Base-by-base conservation (phyloP, 2,113 vertebrate genomes). In the Ammodytes marinus region DNA sequence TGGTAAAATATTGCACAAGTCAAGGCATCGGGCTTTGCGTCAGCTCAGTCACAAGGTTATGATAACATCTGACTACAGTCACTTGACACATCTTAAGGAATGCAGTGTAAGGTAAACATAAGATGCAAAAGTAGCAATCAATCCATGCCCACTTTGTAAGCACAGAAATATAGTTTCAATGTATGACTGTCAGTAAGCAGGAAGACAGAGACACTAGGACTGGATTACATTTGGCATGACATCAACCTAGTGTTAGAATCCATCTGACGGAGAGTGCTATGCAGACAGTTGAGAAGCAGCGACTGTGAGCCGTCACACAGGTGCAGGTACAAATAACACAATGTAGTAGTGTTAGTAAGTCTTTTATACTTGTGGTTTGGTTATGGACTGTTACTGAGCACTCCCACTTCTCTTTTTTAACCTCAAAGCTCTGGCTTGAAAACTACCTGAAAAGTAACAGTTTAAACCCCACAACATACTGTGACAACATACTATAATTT, bases 1-100 rank as follows among this genome's bases (percentile, higher is more conserved):
- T 72, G 70, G 74, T 82, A 11, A 87, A 75, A 60, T 86, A 58
- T 72, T 58, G 77, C 69, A 86, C 88, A 13, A 85, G 17, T 39
- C 40, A 57, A 69, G 69, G 59, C 67, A 70, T 54, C 19, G 11
- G 5, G 37, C 61, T 64, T 73, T 80, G 15, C 13, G 37, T 71
- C 72, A 71, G 67, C 65, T 80, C 79, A 88, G 83, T 83, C 86
- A 88, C 43, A 79, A 14, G 74, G 17, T 74, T 63, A 40, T 37
- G 49, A 63, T 83, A 74, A 63, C 87, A 85, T 84, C 40, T 67
- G 79, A 87, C 50, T 50, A 53, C 27, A 17, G 64, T 61, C 66
- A 68, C 53, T 67, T 76, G 74, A 88, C 60, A 78, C 8, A 45
- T 60, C 3, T 15, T 0, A 53, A 61, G 52, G 4, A 71, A 76